Evolutionary conservation across 2,888 invertebrate species (phyloP).

Genomic region (Leptinotarsa juncta): DNA sequence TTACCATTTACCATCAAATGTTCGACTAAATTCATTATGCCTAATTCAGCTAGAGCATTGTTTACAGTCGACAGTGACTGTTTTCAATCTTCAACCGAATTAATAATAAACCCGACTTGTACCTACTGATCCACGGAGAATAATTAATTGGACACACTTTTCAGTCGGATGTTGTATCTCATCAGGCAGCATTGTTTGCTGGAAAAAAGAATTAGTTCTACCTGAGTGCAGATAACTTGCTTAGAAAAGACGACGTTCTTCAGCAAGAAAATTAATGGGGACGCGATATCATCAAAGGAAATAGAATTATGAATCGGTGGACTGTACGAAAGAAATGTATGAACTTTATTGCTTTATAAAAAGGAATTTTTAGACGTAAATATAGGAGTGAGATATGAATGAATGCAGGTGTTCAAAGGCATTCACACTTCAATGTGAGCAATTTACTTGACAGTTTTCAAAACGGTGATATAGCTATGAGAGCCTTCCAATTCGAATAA

Average conservation of each 20-base stretch:
- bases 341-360: background rate
- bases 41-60: background rate
- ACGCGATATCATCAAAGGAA: constrained; percentile 12
- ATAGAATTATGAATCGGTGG: background rate
- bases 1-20: too few species aligned
- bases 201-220: background rate
- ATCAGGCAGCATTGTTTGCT: constrained; percentile 3
- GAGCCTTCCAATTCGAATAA: too few species aligned
- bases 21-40: background rate
- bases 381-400: too few species aligned
- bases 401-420: too few species aligned
- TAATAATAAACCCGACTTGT: background rate
- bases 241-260: constrained; percentile 3
- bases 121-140: background rate
- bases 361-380: too few species aligned
- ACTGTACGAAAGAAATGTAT: background rate
- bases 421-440: too few species aligned
- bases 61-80: background rate
- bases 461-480: too few species aligned
- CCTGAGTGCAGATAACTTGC: background rate
- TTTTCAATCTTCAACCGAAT: background rate
- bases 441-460: too few species aligned
- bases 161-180: constrained; percentile 10
- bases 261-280: constrained; percentile 25
- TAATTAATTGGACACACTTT: constrained; percentile 4